Percentiles rank a stretch among this genome's conserved stretches.
phyloP scores from a whole-genome alignment of 2,113 vertebrate genomes.

The Vidua chalybeata region DNA sequence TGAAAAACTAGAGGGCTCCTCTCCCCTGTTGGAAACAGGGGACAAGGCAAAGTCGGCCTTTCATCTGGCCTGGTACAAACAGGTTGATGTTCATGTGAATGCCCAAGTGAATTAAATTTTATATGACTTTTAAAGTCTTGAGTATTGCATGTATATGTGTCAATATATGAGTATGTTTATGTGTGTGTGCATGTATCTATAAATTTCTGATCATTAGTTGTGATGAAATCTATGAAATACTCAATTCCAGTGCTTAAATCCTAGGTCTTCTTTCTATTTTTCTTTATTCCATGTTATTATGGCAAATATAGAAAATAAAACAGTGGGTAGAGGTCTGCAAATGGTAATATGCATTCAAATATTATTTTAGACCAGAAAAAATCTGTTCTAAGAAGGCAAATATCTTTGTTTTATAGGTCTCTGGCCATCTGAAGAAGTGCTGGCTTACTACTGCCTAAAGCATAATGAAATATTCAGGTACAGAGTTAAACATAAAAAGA shows the following conservation, averaged over 20 bases:
- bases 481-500: conserved; percentile 48
- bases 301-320: background rate
- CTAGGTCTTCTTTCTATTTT: background rate
- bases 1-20: background rate
- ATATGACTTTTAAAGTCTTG: background rate
- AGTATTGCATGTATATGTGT: background rate
- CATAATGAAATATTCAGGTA: conserved; percentile 90
- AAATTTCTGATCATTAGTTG: background rate
- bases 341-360: background rate
- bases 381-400: background rate
- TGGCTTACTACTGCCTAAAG: conserved; percentile 96
- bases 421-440: conserved; percentile 96
- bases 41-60: background rate
- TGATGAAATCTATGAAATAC: background rate
- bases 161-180: background rate
- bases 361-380: background rate
- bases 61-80: background rate
- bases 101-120: background rate
- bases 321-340: background rate
- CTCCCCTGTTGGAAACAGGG: background rate
- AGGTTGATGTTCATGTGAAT: background rate
- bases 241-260: background rate
- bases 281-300: background rate
- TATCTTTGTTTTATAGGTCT: conserved; percentile 82
- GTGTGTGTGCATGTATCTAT: background rate